Evolutionary conservation across 2,797 vertebrate genomes (phyloP).

Genomic region (Takifugu rubripes): DNA sequence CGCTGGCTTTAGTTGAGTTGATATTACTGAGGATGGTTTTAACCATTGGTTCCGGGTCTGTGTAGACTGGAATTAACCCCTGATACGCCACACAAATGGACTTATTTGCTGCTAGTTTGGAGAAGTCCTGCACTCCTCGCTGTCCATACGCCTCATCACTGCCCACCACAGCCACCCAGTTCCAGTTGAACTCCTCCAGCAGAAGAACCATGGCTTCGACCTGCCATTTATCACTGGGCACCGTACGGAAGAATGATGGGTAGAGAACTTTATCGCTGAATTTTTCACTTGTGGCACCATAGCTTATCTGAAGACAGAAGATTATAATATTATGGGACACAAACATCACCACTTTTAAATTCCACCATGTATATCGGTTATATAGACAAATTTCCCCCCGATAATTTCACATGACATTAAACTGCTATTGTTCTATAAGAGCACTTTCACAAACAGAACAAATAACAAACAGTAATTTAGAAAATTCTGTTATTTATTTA

Average conservation of each 20-base stretch:
- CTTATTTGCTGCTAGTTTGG: slow-evolving; percentile 45
- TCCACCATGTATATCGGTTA: no score
- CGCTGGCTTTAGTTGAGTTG: slow-evolving; percentile 60
- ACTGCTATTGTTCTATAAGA: no score
- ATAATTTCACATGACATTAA: no score
- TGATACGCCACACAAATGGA: slow-evolving; percentile 85
- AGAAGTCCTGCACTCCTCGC: slow-evolving; percentile 71
- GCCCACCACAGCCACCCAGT: slow-evolving; percentile 85
- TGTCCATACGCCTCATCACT: slow-evolving; percentile 85
- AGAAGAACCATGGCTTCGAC: slow-evolving; percentile 73
- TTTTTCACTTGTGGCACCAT: slow-evolving; percentile 77
- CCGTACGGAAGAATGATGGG: slow-evolving; percentile 88
- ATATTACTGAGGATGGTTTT: slow-evolving; percentile 65
- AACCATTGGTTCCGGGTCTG: neutral
- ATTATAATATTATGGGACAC: neutral
- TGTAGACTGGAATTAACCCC: slow-evolving; percentile 79
- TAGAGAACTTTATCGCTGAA: slow-evolving; percentile 79
- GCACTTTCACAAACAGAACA: no score
- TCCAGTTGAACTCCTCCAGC: slow-evolving; percentile 79
- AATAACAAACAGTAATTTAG: no score
- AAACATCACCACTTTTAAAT: no score
- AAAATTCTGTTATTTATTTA: no score
- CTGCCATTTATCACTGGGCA: slow-evolving; percentile 80
- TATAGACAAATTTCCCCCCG: no score
- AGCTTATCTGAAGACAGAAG: slow-evolving; percentile 81